phyloP scores from a whole-genome alignment of 2,888 invertebrate genomes.

The Exephanes ischioxanthus region DNA sequence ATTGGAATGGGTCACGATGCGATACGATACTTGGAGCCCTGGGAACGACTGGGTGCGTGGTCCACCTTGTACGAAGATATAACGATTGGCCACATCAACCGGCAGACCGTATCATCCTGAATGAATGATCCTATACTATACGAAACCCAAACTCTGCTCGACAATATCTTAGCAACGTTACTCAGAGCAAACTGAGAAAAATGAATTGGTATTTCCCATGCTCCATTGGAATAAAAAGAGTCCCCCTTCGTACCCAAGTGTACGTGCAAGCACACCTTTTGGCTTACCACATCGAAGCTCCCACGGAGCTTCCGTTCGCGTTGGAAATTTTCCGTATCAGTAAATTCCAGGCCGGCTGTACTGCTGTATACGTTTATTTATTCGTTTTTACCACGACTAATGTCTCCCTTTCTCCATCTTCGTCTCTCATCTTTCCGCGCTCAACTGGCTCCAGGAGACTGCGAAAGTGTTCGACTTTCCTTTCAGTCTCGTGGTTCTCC shows the following conservation, averaged over 20 bases:
- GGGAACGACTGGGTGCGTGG: too few relatives aligned
- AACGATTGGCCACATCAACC: not conserved
- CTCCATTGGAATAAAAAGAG: constrained; percentile 9
- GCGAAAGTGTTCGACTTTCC: constrained; percentile 43
- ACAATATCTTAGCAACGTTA: not conserved
- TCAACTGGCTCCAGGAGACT: constrained; percentile 10
- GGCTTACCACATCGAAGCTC: constrained; percentile 42
- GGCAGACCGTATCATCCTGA: too few relatives aligned
- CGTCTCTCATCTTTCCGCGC: not conserved
- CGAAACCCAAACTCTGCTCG: not conserved
- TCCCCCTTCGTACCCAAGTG: constrained; percentile 26
- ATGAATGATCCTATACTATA: not conserved
- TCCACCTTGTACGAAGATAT: too few relatives aligned
- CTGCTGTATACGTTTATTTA: constrained; percentile 52
- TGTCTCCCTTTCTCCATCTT: constrained; percentile 23
- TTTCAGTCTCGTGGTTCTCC: constrained; percentile 19
- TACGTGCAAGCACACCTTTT: constrained; percentile 27
- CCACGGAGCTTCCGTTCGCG: constrained; percentile 40
- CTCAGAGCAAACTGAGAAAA: not conserved
- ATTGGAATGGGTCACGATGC: too few relatives aligned
- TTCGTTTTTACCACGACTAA: constrained; percentile 55
- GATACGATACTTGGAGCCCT: too few relatives aligned
- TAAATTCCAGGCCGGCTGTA: constrained; percentile 55
- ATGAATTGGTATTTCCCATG: constrained; percentile 14
- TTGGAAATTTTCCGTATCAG: constrained; percentile 62